These are phyloP conservation scores for Cryptotis parvus DNA, from an alignment of 2,113 vertebrate genomes.

Conservation along the genomic window DNA sequence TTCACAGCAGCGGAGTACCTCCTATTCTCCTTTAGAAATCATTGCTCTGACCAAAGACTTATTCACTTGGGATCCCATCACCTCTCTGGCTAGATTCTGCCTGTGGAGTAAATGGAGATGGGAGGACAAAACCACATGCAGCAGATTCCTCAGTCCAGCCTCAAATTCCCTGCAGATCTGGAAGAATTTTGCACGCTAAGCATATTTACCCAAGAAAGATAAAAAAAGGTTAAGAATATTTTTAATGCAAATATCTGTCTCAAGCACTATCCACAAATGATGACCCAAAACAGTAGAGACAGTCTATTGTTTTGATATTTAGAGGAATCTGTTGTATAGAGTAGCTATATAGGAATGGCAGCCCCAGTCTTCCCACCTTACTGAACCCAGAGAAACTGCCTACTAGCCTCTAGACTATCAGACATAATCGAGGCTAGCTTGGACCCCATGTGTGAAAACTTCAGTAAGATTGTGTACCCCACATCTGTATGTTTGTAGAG, in stretches of 20 bases:
- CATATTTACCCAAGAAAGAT: not conserved
- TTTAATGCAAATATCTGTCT: slow-evolving; percentile 12
- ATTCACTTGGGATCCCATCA: not conserved
- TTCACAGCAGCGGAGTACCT: not conserved
- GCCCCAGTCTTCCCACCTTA: accelerated
- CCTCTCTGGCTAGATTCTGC: not conserved
- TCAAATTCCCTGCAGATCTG: not conserved
- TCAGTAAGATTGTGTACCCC: not conserved
- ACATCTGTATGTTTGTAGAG: too few species aligned
- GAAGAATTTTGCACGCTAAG: not conserved
- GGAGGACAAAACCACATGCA: not conserved
- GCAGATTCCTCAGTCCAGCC: not conserved
- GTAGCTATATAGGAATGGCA: accelerated
- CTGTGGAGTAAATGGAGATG: too few species aligned
- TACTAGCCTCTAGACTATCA: not conserved
- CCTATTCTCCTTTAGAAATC: not conserved
- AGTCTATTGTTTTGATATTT: not conserved
- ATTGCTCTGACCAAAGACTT: not conserved
- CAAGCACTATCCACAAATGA: not conserved
- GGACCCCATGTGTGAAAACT: accelerated
- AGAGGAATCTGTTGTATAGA: accelerated
- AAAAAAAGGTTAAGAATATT: not conserved
- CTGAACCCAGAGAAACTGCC: not conserved
- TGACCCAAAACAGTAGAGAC: not conserved
- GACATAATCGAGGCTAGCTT: not conserved